A percentile compares a stretch with the other conserved stretches of the same genome.
Evolutionary conservation across 2,888 invertebrate species (phyloP).

Genomic region (Aradus depressus): DNA sequence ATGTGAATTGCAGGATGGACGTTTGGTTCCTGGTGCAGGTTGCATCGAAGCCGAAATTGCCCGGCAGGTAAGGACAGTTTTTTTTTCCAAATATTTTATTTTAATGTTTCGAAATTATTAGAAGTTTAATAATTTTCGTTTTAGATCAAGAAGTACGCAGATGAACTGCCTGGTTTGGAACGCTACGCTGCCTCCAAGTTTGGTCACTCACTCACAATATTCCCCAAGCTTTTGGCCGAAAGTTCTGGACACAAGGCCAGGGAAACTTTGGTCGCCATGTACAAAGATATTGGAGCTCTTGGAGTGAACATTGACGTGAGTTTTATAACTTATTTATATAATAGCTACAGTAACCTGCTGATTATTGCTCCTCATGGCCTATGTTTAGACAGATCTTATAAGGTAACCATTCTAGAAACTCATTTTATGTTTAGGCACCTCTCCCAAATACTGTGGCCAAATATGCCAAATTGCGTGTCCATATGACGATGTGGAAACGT

Average conservation of each 20-base stretch:
- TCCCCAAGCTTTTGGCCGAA: conserved; percentile 87
- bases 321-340: no score
- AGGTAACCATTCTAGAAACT: no score
- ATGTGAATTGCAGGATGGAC: conserved; percentile 44
- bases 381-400: no score
- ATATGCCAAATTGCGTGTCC: no score
- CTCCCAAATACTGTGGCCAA: no score
- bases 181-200: conserved; percentile 96
- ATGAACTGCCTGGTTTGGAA: conserved; percentile 85
- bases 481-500: no score
- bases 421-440: no score
- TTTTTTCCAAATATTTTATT: background rate
- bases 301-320: conserved; percentile 80
- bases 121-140: background rate
- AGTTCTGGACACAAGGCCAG: conserved; percentile 86
- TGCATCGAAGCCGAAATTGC: conserved; percentile 92
- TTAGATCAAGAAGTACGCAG: conserved; percentile 66
- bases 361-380: no score
- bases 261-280: conserved; percentile 75
- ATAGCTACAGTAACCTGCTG: no score
- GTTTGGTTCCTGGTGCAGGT: conserved; percentile 84
- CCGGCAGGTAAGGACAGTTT: conserved; percentile 44
- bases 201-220: conserved; percentile 72
- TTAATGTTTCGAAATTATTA: background rate
- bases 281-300: conserved; percentile 62